Percentiles rank a stretch among this genome's conserved stretches.
These are phyloP conservation scores for Rhincodon typus DNA, from an alignment of 2,797 vertebrate genomes.

Conservation along the genomic window DNA sequence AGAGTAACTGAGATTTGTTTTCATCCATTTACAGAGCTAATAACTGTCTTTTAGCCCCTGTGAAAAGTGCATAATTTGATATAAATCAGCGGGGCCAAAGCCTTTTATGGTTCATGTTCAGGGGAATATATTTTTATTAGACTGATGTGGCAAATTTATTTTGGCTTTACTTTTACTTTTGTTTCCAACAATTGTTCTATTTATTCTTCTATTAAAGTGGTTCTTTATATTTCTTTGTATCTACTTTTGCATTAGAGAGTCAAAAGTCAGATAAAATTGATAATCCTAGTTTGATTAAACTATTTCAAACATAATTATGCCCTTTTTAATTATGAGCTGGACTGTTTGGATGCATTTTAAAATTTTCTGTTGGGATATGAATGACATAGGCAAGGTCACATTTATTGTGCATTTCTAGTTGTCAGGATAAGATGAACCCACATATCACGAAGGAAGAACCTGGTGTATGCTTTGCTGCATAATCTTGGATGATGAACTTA, in stretches of 20 bases:
- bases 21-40: not conserved
- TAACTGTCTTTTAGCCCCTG: not conserved
- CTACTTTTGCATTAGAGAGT: too few species aligned
- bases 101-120: not conserved
- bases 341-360: not conserved
- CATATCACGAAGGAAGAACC: not conserved
- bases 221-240: too few species aligned
- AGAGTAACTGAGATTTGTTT: not conserved
- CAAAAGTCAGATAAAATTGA: too few species aligned
- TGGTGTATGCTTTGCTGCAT: not conserved
- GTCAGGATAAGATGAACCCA: not conserved
- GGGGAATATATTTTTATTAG: not conserved
- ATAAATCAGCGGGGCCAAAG: not conserved
- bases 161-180: not conserved
- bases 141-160: not conserved
- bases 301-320: not conserved
- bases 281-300: conserved; percentile 4
- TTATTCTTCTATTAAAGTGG: conserved; percentile 20
- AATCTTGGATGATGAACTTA: not conserved
- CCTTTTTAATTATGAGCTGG: not conserved
- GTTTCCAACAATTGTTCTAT: not conserved
- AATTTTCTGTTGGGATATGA: not conserved
- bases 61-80: not conserved
- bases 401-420: not conserved
- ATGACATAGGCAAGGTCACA: not conserved